Base-by-base conservation (phyloP, 2,797 vertebrate species). In the Schizopygopsis pylzovi region DNA sequence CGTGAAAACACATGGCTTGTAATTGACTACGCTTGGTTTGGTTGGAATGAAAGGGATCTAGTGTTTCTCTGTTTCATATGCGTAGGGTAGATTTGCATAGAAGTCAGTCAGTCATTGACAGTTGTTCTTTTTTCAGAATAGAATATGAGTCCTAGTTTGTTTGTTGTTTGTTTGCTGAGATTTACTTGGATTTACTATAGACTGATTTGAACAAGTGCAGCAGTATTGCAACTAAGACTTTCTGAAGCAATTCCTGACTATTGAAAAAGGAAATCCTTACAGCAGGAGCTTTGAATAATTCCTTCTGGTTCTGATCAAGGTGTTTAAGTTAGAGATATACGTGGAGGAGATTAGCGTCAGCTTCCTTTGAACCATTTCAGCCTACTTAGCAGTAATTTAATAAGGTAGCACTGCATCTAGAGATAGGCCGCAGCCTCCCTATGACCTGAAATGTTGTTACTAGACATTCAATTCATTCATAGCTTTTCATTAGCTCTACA, bases 401-500 rank as follows among this genome's bases (percentile, higher is more conserved):
- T 78, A 52, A 56, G 52, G 65, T 77, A 82, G 20, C 52, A 77
- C 54, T 75, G 87, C 84, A 87, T 87, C 86, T 86, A 89, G 68
- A 88, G 86, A 89, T 71, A 73, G 88, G 82, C 84, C 0, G 84
- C 76, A 86, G 82, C 68, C 83, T 82, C 81, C 77, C 85, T 81
- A 89, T 92, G 89, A 90, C 82, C 84, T 85, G 73, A 92, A 77
- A 91, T 88, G 83, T 82, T 86, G 49, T 88, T 90, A 72, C 65
- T 81, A 82, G 71, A 28, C 86, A 87, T 87, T 85, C 88, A 89
- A 89, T 87, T 86, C 79, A 83, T 87, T 71, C 79, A 70, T 90
- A 39, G 39, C 52, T 81, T 93, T 92, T 82, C 87, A 92, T 90
- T 86, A 89, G 79, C 75, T 37, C 86, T 88, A 76, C 90, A 90